These are phyloP conservation scores for Hybognathus amarus DNA, from an alignment of 2,797 vertebrate genomes.

Conservation along the genomic window DNA sequence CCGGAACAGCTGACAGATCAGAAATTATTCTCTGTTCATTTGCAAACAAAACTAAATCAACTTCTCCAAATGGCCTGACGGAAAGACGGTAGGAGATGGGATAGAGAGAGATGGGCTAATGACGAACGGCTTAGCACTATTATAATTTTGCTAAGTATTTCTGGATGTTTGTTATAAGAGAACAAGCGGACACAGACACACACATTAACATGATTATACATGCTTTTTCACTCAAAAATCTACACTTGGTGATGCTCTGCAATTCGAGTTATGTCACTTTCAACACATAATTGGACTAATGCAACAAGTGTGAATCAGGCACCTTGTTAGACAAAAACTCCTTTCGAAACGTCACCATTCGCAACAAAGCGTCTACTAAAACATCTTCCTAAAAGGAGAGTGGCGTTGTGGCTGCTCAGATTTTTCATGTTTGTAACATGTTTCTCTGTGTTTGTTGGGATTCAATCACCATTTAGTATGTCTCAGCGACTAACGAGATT, in stretches of 20 bases:
- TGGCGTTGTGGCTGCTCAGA: conserved; percentile 13
- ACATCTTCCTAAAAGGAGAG: conserved; percentile 35
- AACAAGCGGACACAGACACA: conserved; percentile 27
- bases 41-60: conserved; percentile 46
- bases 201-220: background rate
- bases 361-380: conserved; percentile 21
- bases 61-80: conserved; percentile 39
- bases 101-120: conserved; percentile 3
- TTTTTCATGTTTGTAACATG: conserved; percentile 24
- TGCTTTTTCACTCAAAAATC: background rate
- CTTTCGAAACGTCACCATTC: conserved; percentile 1
- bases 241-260: conserved; percentile 24
- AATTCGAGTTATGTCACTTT: background rate
- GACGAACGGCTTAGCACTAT: background rate
- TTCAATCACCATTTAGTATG: conserved; percentile 41
- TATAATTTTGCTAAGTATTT: background rate
- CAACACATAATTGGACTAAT: background rate
- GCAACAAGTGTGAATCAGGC: conserved; percentile 17
- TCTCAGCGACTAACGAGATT: conserved; percentile 52
- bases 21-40: conserved; percentile 37
- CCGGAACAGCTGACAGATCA: conserved; percentile 24
- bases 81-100: conserved; percentile 8
- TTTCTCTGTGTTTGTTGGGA: conserved; percentile 52
- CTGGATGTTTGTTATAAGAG: conserved; percentile 3
- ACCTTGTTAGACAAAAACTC: background rate